Evolutionary conservation across 2,888 invertebrate species (phyloP), one percentile per base, ranked within the genome.

Genomic region (Drosophila ezoana): DNA sequence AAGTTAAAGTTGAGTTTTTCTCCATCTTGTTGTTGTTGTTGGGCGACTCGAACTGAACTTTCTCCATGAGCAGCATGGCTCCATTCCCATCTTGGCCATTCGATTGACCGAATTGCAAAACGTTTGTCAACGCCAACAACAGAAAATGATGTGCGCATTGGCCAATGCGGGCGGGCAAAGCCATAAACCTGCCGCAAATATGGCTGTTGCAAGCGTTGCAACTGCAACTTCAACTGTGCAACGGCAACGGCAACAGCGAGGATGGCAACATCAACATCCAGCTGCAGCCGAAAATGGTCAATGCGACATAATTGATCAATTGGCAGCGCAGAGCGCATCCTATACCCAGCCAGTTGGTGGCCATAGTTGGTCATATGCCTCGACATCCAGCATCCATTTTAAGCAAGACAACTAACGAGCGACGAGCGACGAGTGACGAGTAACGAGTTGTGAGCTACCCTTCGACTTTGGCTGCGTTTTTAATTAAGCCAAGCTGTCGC

Each of bases 91-190:
- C 60, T 57, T 62, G 40, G 73, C 69, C 83, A 73, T 73, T 67
- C 76, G 77, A 80, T 80, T 79, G 85, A 89, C 89, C 85, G 87
- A 83, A 87, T 86, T 83, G 79, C 63, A 73, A 77, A 77, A 53
- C 74, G 76, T 73, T 78, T 77, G 76, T 67, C 75, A 71, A 60
- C 56, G 62, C 48, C 64, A 54, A 23, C 75, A 65, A 41, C 57
- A 58, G 67, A 84, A 79, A 80, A 87, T 77, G 83, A 75, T 81
- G 72, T 69, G 75, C 51, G 28, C 68, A 67, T 41, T 59, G 68
- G 59, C 85, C 72, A 73, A 85, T 87, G 78, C 78, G 83, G 87
- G 74, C 87, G 79, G 70, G 40, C 69, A 58, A 28, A 35, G 72
- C 68, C 64, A 73, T 73, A 73, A 73, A 59, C 20, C 43, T 6